Conservation (phyloP, 2,797 vertebrate genomes). For the Strix occidentalis region DNA sequence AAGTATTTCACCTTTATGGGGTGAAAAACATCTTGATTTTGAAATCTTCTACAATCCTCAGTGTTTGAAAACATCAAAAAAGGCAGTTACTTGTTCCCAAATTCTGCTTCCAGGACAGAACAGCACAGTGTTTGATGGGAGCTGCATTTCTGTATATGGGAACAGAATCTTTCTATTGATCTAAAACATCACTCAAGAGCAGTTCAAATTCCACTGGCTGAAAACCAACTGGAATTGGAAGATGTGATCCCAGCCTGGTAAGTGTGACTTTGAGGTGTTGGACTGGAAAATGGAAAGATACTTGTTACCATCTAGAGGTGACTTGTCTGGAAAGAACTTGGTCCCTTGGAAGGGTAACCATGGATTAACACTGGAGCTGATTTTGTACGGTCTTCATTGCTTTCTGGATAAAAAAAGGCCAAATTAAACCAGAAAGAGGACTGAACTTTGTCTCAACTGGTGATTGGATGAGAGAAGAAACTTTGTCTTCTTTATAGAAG, state of each 20-base stretch:
- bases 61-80: neutral
- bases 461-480: neutral
- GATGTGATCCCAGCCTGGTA: neutral
- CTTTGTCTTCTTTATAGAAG: neutral
- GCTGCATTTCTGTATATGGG: neutral
- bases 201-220: neutral
- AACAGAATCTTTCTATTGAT: neutral
- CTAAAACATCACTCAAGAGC: neutral
- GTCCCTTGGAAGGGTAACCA: neutral
- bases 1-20: neutral
- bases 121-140: neutral
- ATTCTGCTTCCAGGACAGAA: neutral
- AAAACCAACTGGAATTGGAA: neutral
- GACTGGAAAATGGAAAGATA: neutral
- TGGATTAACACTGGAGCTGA: neutral
- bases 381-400: neutral
- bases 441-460: neutral
- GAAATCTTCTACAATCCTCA: neutral
- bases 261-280: neutral
- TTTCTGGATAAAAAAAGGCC: neutral
- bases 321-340: neutral
- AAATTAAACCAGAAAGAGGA: neutral
- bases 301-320: neutral
- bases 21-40: neutral
- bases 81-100: neutral